A percentile compares a stretch with the other conserved stretches of the same genome.
Conservation (phyloP, 2,797 vertebrate genomes). For the Pangasius sanitwongsei region DNA sequence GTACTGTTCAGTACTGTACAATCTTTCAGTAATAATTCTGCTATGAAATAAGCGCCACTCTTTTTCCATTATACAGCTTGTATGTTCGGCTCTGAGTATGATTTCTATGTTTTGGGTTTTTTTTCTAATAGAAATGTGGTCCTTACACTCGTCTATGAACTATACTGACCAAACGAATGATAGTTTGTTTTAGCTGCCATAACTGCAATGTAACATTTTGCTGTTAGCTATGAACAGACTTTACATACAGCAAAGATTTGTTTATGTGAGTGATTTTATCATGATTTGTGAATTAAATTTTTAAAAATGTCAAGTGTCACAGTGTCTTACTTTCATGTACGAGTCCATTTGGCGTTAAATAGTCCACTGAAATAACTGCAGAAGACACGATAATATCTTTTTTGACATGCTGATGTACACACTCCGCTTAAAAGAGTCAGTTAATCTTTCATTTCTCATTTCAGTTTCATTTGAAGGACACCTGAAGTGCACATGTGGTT, state of each 20-base stretch:
- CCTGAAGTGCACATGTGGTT: neutral
- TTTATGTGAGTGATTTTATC: slow-evolving; percentile 19
- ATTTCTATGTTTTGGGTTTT: neutral
- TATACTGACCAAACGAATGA: slow-evolving; percentile 59
- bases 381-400: neutral
- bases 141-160: neutral
- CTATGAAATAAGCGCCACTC: neutral
- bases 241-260: neutral
- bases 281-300: slow-evolving; percentile 21
- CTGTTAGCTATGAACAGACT: slow-evolving; percentile 32
- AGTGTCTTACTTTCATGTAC: neutral
- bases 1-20: slow-evolving; percentile 5
- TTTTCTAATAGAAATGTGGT: neutral
- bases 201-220: slow-evolving; percentile 33
- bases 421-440: neutral
- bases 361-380: neutral
- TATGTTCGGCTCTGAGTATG: neutral
- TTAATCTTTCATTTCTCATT: neutral
- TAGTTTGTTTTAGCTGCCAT: slow-evolving; percentile 33
- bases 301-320: neutral
- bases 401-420: neutral
- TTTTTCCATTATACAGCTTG: neutral
- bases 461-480: neutral
- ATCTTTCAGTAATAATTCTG: neutral
- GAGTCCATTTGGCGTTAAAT: neutral